Percentiles rank a stretch among this genome's conserved stretches.
phyloP scores from a whole-genome alignment of 2,888 invertebrate genomes.

The Melinaea marsaeus region DNA sequence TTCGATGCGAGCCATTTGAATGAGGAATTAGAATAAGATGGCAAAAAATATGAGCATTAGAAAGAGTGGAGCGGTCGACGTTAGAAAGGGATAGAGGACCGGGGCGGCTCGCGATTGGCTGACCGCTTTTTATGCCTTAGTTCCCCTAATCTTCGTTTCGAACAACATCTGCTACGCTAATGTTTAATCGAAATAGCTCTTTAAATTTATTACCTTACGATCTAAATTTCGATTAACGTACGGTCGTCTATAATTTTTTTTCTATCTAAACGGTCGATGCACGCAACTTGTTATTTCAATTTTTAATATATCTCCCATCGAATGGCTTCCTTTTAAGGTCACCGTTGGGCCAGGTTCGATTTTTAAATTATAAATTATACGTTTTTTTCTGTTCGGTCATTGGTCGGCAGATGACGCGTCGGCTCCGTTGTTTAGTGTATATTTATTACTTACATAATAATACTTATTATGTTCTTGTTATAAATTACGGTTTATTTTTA shows the following conservation, averaged over 20 bases:
- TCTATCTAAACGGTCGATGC: conserved; percentile 62
- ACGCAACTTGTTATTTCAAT: conserved; percentile 67
- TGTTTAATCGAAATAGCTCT: conserved; percentile 71
- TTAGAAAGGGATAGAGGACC: conserved; percentile 53
- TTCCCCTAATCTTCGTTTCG: conserved; percentile 77
- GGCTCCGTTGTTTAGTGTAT: conserved; percentile 15
- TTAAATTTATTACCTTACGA: conserved; percentile 67
- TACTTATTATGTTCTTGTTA: background rate
- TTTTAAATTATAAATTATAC: conserved; percentile 46
- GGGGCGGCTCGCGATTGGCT: conserved; percentile 61
- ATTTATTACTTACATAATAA: conserved; percentile 16
- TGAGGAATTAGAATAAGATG: conserved; percentile 74
- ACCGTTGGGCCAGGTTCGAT: conserved; percentile 44
- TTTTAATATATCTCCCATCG: conserved; percentile 68
- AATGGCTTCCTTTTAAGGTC: conserved; percentile 65
- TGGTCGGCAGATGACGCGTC: conserved; percentile 42
- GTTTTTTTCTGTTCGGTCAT: conserved; percentile 49
- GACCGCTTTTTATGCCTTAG: conserved; percentile 76
- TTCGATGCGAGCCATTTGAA: conserved; percentile 70
- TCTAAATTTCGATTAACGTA: conserved; percentile 58
- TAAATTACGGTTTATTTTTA: too few relatives aligned
- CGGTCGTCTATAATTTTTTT: conserved; percentile 54
- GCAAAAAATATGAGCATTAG: conserved; percentile 77
- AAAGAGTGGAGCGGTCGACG: conserved; percentile 56
- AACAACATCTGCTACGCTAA: conserved; percentile 72